phyloP scores from a whole-genome alignment of 2,797 vertebrate species.

The Lepidocolaptes lacrymiger region DNA sequence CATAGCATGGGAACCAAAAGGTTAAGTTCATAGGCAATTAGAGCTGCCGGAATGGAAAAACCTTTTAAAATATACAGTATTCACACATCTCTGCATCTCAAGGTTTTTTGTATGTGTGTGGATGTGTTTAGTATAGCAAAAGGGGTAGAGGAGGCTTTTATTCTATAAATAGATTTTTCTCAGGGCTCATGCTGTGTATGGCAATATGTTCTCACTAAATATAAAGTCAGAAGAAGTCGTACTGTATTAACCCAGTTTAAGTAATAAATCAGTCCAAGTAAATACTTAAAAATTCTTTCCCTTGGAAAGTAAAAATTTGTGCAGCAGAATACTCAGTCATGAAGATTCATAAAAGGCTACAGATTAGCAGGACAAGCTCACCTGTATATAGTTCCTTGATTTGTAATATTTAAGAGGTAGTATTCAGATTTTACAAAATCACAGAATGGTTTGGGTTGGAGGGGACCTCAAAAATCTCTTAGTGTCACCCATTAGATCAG shows the following conservation, averaged over 20 bases:
- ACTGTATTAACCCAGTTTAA: constrained; percentile 14
- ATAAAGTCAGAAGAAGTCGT: not conserved
- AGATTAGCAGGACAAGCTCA: not conserved
- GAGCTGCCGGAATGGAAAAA: not conserved
- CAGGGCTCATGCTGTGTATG: not conserved
- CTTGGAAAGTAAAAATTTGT: not conserved
- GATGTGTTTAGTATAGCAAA: not conserved
- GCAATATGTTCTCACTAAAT: constrained; percentile 20
- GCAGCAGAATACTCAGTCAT: not conserved
- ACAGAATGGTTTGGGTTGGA: not conserved
- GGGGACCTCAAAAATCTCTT: not conserved
- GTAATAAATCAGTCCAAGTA: not conserved
- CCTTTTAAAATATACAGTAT: not conserved
- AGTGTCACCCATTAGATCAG: not conserved
- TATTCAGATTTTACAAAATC: not conserved
- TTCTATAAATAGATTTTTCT: constrained; percentile 14
- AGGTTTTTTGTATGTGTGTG: not conserved
- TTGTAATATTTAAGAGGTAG: not conserved
- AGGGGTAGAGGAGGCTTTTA: not conserved
- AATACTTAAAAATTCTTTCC: not conserved
- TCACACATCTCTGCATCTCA: not conserved
- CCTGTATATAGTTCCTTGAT: not conserved
- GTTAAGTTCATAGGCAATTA: not conserved
- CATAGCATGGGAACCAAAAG: not conserved
- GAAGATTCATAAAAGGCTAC: not conserved